A percentile compares a stretch with the other conserved stretches of the same genome.
phyloP scores from a whole-genome alignment of 1,140 invertebrate species.

The Acromyrmex charruanus region DNA sequence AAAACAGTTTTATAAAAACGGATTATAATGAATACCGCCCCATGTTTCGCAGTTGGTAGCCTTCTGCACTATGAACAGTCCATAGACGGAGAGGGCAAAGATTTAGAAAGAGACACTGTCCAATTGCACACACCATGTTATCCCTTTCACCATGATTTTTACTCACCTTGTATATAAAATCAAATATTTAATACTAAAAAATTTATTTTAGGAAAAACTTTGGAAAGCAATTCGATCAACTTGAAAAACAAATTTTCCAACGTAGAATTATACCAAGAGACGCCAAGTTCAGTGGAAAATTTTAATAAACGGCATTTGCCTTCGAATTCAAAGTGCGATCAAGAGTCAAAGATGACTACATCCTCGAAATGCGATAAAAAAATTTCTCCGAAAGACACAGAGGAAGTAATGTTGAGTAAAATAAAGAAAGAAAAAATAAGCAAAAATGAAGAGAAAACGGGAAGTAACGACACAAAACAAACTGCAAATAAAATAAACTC shows the following conservation, averaged over 20 bases:
- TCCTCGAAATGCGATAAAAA: constrained; percentile 28
- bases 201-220: constrained; percentile 63
- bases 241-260: constrained; percentile 65
- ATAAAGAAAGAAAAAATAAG: constrained; percentile 22
- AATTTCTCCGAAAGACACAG: constrained; percentile 29
- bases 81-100: too few species aligned
- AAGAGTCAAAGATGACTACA: constrained; percentile 50
- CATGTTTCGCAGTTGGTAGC: too few species aligned
- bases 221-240: constrained; percentile 55
- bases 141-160: too few species aligned
- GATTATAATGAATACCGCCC: too few species aligned
- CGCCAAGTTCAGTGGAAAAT: constrained; percentile 2
- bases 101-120: too few species aligned
- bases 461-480: neutral
- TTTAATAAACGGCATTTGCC: constrained; percentile 33
- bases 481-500: constrained; percentile 5
- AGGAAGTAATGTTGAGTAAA: constrained; percentile 60
- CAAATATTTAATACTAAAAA: neutral
- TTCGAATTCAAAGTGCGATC: constrained; percentile 56
- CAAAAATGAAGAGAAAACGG: constrained; percentile 46
- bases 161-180: neutral
- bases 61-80: too few species aligned
- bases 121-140: too few species aligned
- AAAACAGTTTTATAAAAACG: too few species aligned
- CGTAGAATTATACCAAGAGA: neutral